Evolutionary conservation across 2,113 vertebrate genomes (phyloP), one percentile per base, ranked within the genome.

Genomic region (Atractosteus spatula): DNA sequence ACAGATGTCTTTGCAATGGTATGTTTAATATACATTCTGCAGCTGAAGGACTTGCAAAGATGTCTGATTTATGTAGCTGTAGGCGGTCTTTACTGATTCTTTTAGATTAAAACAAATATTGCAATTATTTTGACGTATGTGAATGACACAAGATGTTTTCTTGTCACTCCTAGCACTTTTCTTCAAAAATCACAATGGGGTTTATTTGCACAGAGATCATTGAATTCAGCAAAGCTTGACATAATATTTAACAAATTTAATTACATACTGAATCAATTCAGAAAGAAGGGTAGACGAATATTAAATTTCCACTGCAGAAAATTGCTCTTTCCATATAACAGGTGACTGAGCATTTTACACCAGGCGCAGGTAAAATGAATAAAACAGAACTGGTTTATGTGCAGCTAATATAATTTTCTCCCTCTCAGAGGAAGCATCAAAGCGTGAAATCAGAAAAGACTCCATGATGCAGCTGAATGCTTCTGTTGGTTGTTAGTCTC

Each of bases 401-500:
- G 43, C 61, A 2, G 64, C 77, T 41, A 66, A 80, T 82, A 78
- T 81, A 77, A 78, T 85, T 84, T 83, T 73, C 74, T 57, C 62
- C 57, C 59, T 55, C 77, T 71, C 71, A 70, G 79, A 59, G 79
- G 74, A 79, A 82, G 83, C 88, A 88, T 86, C 78, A 84, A 86
- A 83, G 87, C 85, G 76, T 87, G 85, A 89, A 89, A 87, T 88
- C 84, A 87, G 77, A 81, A 82, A 81, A 79, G 84, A 80, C 83
- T 77, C 85, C 74, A 74, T 83, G 86, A 83, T 86, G 86, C 83
- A 88, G 85, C 81, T 87, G 75, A 81, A 78, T 66, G 56, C 80
- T 84, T 77, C 74, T 75, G 77, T 72, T 68, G 69, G 80, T 74
- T 75, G 77, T 72, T 68, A 68, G 80, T 87, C 78, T 86, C 79